phyloP scores from a whole-genome alignment of 2,797 vertebrate species.

The Falco berigora region DNA sequence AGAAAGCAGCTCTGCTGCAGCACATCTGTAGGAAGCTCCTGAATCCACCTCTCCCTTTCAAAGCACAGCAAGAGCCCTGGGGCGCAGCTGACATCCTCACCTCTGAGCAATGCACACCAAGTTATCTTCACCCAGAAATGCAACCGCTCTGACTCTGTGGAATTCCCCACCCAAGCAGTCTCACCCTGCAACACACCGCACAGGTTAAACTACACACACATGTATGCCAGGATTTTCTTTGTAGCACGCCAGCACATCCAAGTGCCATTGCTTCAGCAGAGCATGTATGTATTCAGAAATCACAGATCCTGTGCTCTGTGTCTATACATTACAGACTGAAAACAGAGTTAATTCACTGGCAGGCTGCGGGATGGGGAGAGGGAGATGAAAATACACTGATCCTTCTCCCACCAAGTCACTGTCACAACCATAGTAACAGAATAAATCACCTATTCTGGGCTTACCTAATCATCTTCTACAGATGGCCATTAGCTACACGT shows the following conservation, averaged over 20 bases:
- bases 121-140: background rate
- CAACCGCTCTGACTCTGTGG: background rate
- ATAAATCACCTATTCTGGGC: background rate
- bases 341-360: background rate
- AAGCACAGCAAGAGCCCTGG: background rate
- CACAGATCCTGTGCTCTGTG: background rate
- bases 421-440: constrained; percentile 6
- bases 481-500: background rate
- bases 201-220: background rate
- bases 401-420: constrained; percentile 12
- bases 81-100: background rate
- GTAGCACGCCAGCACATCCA: background rate
- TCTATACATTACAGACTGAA: background rate
- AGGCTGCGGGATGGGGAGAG: background rate
- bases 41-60: background rate
- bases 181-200: rapidly evolving
- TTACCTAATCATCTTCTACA: background rate
- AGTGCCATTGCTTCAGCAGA: background rate
- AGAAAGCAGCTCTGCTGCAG: background rate
- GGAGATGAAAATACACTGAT: background rate
- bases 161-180: too few relatives aligned
- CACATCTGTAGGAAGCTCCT: background rate
- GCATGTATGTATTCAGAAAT: background rate
- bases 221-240: background rate
- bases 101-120: background rate